Base-by-base conservation (phyloP, 2,888 invertebrate genomes). In the Pyrocoelia pectoralis region DNA sequence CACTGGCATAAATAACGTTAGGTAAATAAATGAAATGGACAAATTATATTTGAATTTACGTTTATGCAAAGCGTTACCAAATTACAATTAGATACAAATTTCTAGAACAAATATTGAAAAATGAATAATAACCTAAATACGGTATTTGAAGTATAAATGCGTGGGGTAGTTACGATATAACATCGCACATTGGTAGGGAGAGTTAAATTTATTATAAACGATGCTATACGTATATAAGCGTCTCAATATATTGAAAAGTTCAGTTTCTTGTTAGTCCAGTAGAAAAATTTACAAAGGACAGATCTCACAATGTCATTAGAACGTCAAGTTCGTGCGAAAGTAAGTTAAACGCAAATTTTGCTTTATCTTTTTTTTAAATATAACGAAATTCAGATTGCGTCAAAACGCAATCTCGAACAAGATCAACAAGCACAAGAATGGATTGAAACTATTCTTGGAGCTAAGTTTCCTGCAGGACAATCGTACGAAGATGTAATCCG, bases 301-400 rank as follows among this genome's bases (percentile, higher is more conserved):
- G 41, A 73, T 69, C 17, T 14, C 28, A 84, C 84, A 80, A 94
- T 94, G 94, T 93, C 94, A 89, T 88, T 94, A 83, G 93, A 94
- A 89, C 91, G 94, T 84, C 92, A 92, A 88, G 92, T 94, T 84
- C 91, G 91, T 82, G 89, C 89, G 81, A 94, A 94, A 92, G 94
- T 94, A 83, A 50, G 48, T 49, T 33, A 43, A 2, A 29, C 8
- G n/a, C 13, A 46, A 41, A 41, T 5, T 24, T 14, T 28, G n/a
- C 8, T 4, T 19, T 8, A 15, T 13, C 19, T 38, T 12, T 2
- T 18, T 46, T n/a, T n/a, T n/a, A n/a, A 43, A 17, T 13, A 10
- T 13, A 48, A 49, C 48, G 54, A 10, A 8, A 17, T 41, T 14
- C 56, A 95, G 94, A 85, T 94, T 83, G 91, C 92, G 75, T 86